These are phyloP conservation scores for Hoplostethus atlanticus DNA, from an alignment of 2,797 vertebrate species.

Conservation along the genomic window DNA sequence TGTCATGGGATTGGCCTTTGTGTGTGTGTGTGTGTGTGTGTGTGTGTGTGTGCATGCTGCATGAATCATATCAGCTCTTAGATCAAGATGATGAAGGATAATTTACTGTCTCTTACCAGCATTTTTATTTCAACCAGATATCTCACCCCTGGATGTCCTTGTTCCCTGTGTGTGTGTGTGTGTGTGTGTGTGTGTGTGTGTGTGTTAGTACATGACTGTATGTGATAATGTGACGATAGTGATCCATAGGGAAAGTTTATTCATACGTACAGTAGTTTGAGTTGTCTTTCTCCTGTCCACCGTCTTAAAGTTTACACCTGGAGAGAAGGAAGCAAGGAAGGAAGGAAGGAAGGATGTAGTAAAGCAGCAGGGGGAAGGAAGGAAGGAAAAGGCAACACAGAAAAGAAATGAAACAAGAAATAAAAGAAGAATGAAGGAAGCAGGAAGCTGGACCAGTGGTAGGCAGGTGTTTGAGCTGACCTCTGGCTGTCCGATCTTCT, in stretches of 20 bases:
- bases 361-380: too few relatives aligned
- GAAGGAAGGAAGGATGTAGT: too few relatives aligned
- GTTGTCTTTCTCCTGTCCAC: too few relatives aligned
- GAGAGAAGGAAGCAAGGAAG: too few relatives aligned
- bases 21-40: constrained; percentile 12
- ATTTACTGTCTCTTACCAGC: not conserved
- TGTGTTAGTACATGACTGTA: not conserved
- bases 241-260: too few relatives aligned
- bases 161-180: not conserved
- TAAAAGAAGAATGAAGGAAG: not conserved
- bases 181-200: constrained; percentile 5
- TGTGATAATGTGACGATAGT: too few relatives aligned
- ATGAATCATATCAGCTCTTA: not conserved
- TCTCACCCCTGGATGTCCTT: too few relatives aligned
- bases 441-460: not conserved
- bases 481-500: not conserved
- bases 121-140: not conserved
- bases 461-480: constrained; percentile 5
- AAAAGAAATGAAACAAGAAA: not conserved
- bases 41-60: constrained; percentile 4
- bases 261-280: too few relatives aligned
- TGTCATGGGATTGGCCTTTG: constrained; percentile 48
- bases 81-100: not conserved
- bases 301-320: too few relatives aligned
- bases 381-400: too few relatives aligned